Conservation (phyloP, 2,888 invertebrate species). For the Pseudoips prasinana region DNA sequence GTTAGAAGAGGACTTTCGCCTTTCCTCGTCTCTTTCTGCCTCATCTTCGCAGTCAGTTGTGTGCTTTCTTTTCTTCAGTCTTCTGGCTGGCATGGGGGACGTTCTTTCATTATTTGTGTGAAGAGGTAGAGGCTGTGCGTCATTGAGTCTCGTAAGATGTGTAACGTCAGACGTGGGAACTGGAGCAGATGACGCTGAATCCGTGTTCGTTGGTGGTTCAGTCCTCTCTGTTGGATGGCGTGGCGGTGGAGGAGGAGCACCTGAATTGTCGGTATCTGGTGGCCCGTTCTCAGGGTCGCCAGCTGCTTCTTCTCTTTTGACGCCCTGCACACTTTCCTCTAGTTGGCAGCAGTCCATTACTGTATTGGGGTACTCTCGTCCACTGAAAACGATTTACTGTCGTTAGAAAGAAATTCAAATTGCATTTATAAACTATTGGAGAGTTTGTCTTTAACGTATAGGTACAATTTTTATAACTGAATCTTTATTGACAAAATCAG, state of each 20-base stretch:
- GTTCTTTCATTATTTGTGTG: conserved; percentile 71
- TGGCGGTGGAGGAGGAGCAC: conserved; percentile 62
- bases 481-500: not conserved
- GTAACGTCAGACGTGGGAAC: conserved; percentile 67
- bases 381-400: no score
- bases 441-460: no score
- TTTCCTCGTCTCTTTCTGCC: conserved; percentile 65
- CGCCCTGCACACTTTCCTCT: conserved; percentile 90
- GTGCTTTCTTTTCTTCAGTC: conserved; percentile 76
- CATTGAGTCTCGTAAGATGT: conserved; percentile 69
- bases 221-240: conserved; percentile 64
- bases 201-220: conserved; percentile 64
- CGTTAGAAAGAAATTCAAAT: no score
- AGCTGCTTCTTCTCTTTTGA: conserved; percentile 91
- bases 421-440: no score
- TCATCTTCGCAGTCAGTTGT: conserved; percentile 72
- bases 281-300: conserved; percentile 95
- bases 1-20: conserved; percentile 70
- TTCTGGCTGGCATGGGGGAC: conserved; percentile 85
- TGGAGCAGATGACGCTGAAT: conserved; percentile 69
- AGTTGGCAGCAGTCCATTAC: conserved; percentile 97
- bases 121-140: conserved; percentile 66
- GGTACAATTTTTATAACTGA: no score
- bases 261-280: conserved; percentile 88
- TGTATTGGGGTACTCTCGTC: conserved; percentile 93